Conservation (phyloP, 2,113 vertebrate species). For the Euleptes europaea region DNA sequence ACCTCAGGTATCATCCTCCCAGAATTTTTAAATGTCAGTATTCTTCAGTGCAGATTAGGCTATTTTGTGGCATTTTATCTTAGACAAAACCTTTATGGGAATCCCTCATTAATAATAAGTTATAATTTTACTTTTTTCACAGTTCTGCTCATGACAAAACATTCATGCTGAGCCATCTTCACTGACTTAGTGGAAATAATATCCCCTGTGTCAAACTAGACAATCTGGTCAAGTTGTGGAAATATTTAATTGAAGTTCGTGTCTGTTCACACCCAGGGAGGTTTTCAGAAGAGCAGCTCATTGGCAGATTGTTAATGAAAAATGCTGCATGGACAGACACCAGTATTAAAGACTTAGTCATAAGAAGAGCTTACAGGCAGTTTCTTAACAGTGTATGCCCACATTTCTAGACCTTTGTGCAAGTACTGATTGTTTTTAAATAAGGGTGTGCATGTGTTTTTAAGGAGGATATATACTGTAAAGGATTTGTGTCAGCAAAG, state of each 20-base stretch:
- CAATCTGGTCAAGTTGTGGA: slow-evolving; percentile 57
- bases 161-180: slow-evolving; percentile 56
- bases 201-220: slow-evolving; percentile 63
- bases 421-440: slow-evolving; percentile 28
- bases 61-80: slow-evolving; percentile 15
- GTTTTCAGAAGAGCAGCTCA: slow-evolving; percentile 46
- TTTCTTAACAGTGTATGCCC: slow-evolving; percentile 26
- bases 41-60: background rate
- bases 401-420: background rate
- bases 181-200: slow-evolving; percentile 59
- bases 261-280: slow-evolving; percentile 55
- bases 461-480: rapidly evolving
- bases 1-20: background rate
- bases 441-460: background rate
- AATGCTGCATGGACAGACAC: slow-evolving; percentile 55
- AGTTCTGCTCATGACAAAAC: slow-evolving; percentile 1
- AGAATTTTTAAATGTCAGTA: background rate
- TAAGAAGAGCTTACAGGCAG: slow-evolving; percentile 34
- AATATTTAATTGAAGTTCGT: slow-evolving; percentile 68
- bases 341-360: slow-evolving; percentile 54
- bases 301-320: slow-evolving; percentile 58
- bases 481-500: background rate
- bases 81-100: slow-evolving; percentile 11
- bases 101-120: slow-evolving; percentile 16
- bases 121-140: too few relatives aligned